Evolutionary conservation across 2,113 vertebrate species (phyloP).

Genomic region (Melanocharis versteri): DNA sequence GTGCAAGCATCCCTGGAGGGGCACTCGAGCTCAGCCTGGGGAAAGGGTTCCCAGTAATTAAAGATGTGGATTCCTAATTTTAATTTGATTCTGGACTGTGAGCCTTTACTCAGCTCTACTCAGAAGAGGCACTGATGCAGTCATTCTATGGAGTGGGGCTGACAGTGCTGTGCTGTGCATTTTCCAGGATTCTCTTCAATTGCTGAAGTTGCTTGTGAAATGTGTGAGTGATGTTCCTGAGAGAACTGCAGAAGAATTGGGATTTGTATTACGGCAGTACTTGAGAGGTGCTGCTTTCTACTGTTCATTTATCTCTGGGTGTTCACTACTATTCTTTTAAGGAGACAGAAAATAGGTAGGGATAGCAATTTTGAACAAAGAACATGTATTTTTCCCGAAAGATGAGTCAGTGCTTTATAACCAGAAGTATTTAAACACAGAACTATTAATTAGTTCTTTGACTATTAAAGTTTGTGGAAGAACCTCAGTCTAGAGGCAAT

Average conservation of each 20-base stretch:
- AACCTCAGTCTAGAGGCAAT: not conserved
- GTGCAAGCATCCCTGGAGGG: not conserved
- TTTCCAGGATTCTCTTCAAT: not conserved
- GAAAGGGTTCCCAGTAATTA: not conserved
- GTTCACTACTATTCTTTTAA: not conserved
- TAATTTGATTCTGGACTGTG: not conserved
- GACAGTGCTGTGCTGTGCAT: not conserved
- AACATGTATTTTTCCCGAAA: not conserved
- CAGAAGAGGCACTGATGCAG: not conserved
- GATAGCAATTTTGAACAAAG: not conserved
- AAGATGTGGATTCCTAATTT: not conserved
- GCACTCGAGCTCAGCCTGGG: not conserved
- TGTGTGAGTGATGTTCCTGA: not conserved
- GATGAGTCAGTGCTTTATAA: not conserved
- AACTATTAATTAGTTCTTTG: not conserved
- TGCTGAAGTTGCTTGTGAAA: not conserved
- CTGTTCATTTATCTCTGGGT: not conserved
- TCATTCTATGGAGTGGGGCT: not conserved
- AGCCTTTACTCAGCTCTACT: not conserved
- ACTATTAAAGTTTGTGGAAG: not conserved
- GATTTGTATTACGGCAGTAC: not conserved
- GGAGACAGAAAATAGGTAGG: not conserved
- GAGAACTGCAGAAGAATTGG: not conserved
- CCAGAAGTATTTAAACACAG: not conserved
- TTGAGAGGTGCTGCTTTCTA: not conserved